Conservation (phyloP, 2,113 vertebrate genomes). For the Monarcha castaneiventris region DNA sequence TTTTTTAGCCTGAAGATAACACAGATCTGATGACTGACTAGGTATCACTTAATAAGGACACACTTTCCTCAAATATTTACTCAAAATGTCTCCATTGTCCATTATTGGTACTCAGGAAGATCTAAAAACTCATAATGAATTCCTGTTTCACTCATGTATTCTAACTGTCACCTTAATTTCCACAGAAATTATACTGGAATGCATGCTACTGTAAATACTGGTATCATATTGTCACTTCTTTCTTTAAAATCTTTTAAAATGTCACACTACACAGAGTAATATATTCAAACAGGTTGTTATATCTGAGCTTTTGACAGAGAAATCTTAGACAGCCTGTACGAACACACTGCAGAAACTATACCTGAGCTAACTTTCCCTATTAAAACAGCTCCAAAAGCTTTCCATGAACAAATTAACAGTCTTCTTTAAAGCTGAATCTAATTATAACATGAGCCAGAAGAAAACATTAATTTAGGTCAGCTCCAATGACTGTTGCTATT, state of each 20-base stretch:
- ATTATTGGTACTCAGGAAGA: neutral
- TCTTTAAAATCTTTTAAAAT: constrained; percentile 39
- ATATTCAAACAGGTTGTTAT: constrained; percentile 3
- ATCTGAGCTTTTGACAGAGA: constrained; percentile 18
- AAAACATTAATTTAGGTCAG: constrained; percentile 37
- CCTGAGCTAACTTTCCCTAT: neutral
- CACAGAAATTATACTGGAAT: neutral
- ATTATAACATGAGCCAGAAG: neutral
- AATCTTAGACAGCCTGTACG: neutral
- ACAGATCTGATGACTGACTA: neutral
- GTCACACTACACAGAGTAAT: constrained; percentile 4
- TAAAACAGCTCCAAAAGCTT: neutral
- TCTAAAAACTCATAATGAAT: neutral
- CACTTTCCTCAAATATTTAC: neutral
- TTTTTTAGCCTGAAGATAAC: neutral
- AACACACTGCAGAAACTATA: neutral
- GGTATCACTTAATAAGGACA: neutral
- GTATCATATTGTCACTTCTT: constrained; percentile 30
- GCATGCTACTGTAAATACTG: constrained; percentile 9
- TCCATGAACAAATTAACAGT: neutral
- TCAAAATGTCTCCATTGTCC: neutral
- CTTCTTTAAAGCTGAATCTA: neutral
- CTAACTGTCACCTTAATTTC: constrained; percentile 26
- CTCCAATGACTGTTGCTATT: neutral
- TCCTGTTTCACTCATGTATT: neutral